Base-by-base conservation (phyloP, 2,888 invertebrate species). In the Schizotus pectinicornis region DNA sequence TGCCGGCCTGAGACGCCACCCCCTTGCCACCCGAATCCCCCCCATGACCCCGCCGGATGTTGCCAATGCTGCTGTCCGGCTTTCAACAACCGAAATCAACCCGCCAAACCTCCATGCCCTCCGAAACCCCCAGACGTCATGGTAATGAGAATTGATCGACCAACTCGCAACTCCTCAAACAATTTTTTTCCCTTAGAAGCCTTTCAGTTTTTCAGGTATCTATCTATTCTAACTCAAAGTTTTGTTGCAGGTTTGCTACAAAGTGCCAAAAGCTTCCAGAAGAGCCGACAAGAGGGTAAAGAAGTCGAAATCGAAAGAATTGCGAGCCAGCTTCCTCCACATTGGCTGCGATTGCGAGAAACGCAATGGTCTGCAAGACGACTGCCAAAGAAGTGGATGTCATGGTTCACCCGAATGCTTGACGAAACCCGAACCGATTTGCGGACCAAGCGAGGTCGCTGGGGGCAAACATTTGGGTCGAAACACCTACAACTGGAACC, bases 331-430 rank as follows among this genome's bases (percentile, higher is more conserved):
- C 30, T 79, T 82, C 50, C 77, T 86, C 63, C 82, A 84, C 61
- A 79, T 80, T 7, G 83, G 83, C 14, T 86, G 86, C 63, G 83
- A 85, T 38, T 86, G 86, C 68, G 81, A 83, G 56, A 83, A 82
- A 68, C 78, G 83, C n/a, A 84, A 85, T 61, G 86, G 86, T 8
- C 76, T 86, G 11, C 86, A 86, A 70, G 83, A 85, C 53, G 82
- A 85, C 59, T 86, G 86, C 67, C 83, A 80, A 0, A 77, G 86
- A 49, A 78, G 80, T 0, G 77, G 79, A 31, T 86, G 86, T 64
- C 81, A 80, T 52, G 83, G 83, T 35, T 76, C 80, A 5, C 81
- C 81, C 0, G 78, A 76, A 30, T 84, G 84, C 66, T 71, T 81
- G 60, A 79, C 78, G 39, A 74, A 77, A 55, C 83, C 83, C 1